Evolutionary conservation across 2,113 vertebrate genomes (phyloP).

Genomic region (Myodes glareolus): DNA sequence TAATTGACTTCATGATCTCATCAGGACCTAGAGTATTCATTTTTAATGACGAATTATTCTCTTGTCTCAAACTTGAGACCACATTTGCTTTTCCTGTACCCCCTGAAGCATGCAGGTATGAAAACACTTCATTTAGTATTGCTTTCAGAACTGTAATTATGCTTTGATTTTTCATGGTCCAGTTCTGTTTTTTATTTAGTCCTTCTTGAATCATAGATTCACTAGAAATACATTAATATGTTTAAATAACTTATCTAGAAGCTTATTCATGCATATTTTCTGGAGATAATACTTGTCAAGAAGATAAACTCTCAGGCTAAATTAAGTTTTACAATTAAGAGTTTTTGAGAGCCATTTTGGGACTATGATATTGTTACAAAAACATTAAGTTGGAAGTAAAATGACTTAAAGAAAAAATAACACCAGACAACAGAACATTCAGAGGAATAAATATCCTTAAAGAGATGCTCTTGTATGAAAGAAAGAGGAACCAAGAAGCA

Average conservation of each 20-base stretch:
- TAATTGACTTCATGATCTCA: neutral
- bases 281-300: neutral
- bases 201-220: neutral
- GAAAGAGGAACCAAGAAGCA: neutral
- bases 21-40: neutral
- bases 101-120: neutral
- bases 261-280: neutral
- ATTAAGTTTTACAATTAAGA: neutral
- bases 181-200: neutral
- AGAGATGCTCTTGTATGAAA: neutral
- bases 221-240: neutral
- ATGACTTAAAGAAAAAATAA: neutral
- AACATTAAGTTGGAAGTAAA: slow-evolving; percentile 1
- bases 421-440: neutral
- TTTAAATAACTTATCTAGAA: neutral
- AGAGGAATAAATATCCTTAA: neutral
- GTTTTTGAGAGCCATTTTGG: neutral
- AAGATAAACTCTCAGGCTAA: neutral
- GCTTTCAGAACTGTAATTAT: neutral
- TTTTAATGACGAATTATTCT: neutral
- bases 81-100: neutral
- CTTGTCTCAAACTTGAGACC: neutral
- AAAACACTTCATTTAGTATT: neutral
- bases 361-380: neutral
- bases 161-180: neutral